These are phyloP conservation scores for Psilopsiagon aurifrons DNA, from an alignment of 2,113 vertebrate species.

Conservation along the genomic window DNA sequence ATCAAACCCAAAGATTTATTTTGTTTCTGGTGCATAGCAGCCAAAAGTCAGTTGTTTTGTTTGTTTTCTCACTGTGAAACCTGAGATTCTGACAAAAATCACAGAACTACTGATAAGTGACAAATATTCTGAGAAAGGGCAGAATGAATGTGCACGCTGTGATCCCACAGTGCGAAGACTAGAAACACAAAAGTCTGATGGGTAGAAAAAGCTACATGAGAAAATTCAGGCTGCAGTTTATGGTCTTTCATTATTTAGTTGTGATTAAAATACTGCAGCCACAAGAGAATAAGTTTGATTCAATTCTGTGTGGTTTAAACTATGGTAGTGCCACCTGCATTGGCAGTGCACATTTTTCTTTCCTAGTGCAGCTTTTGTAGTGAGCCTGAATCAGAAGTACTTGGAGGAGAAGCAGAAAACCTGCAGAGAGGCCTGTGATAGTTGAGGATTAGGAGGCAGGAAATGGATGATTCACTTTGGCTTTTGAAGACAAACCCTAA, in stretches of 20 bases:
- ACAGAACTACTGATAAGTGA: neutral
- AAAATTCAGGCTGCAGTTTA: neutral
- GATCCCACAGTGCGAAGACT: neutral
- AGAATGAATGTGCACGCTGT: neutral
- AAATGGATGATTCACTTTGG: neutral
- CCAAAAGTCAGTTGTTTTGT: neutral
- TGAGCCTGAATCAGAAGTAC: neutral
- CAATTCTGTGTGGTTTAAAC: neutral
- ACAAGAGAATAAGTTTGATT: neutral
- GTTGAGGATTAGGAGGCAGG: neutral
- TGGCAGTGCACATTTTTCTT: neutral
- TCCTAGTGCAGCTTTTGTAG: neutral
- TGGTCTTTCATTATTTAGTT: conserved; percentile 28
- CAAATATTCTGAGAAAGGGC: neutral
- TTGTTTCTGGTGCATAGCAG: neutral
- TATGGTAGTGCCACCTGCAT: neutral
- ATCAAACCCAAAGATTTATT: neutral
- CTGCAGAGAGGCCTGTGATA: neutral
- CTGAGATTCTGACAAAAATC: neutral
- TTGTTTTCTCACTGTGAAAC: neutral
- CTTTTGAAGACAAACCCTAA: neutral
- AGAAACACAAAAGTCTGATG: neutral
- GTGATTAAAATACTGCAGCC: neutral
- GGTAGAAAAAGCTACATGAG: neutral
- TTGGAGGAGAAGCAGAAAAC: neutral